phyloP scores from a whole-genome alignment of 2,888 invertebrate species.

The Rotaria sp. region DNA sequence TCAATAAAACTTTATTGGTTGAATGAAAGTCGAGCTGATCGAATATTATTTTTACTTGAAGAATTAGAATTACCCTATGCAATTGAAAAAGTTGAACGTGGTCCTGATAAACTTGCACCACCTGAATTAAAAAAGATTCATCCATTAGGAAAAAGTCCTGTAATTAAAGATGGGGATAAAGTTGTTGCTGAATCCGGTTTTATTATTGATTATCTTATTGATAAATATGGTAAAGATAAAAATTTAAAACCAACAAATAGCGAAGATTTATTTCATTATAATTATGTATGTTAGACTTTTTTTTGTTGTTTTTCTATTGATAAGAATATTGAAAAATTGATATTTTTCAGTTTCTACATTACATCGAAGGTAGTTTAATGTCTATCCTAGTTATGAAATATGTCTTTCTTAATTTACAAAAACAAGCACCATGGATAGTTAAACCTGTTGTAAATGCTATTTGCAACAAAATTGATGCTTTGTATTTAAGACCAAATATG shows the following conservation, averaged over 20 bases:
- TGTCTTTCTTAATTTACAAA: neutral
- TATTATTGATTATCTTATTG: conserved; percentile 23
- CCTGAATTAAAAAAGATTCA: neutral
- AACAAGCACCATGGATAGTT: neutral
- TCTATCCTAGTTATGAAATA: neutral
- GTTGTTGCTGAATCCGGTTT: neutral
- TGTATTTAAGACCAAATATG: neutral
- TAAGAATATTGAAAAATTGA: neutral
- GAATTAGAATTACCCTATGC: neutral
- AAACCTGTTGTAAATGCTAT: neutral
- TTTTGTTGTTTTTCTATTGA: neutral
- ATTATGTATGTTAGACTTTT: neutral
- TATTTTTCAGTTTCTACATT: neutral
- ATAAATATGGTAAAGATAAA: conserved; percentile 9
- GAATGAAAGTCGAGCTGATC: neutral
- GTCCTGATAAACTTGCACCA: neutral
- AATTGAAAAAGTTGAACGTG: neutral
- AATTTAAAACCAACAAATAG: neutral
- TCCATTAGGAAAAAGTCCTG: conserved; percentile 12
- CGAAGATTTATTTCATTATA: neutral
- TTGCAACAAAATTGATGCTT: neutral
- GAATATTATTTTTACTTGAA: neutral
- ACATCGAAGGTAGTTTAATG: neutral
- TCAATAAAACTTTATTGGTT: neutral
- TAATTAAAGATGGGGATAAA: neutral